phyloP scores from a whole-genome alignment of 2,113 vertebrate genomes.

The Cairina moschata region DNA sequence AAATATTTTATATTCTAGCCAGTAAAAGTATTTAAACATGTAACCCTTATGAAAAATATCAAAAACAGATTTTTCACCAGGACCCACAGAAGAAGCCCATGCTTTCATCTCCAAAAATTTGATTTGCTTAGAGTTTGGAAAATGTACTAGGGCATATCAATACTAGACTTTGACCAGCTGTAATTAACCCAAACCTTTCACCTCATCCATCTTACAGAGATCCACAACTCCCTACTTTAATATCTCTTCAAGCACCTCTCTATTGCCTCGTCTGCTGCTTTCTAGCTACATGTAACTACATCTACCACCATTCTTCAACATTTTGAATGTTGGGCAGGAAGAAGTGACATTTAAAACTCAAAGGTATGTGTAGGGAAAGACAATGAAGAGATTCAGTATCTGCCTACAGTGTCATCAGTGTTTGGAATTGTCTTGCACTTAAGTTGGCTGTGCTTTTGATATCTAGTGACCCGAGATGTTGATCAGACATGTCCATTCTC shows the following conservation, averaged over 20 bases:
- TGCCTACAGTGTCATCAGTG: background rate
- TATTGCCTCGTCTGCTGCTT: background rate
- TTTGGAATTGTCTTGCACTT: background rate
- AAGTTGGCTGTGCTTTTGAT: background rate
- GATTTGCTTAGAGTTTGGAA: background rate
- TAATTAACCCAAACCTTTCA: background rate
- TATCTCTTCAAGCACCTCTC: background rate
- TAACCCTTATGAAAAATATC: accelerated
- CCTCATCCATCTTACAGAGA: background rate
- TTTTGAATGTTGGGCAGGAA: background rate
- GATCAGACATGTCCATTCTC: accelerated
- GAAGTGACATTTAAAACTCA: background rate
- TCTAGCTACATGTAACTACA: background rate
- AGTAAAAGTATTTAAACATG: background rate
- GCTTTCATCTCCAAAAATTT: background rate
- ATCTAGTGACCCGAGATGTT: background rate
- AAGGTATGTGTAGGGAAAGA: background rate
- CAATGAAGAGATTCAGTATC: accelerated
- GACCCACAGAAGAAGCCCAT: background rate
- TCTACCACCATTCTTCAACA: background rate
- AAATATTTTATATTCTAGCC: background rate
- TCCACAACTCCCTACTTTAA: background rate
- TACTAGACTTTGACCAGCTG: background rate
- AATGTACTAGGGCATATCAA: background rate
- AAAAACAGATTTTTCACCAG: background rate